phyloP scores from a whole-genome alignment of 2,113 vertebrate genomes.

The Syngnathoides biaculeatus region DNA sequence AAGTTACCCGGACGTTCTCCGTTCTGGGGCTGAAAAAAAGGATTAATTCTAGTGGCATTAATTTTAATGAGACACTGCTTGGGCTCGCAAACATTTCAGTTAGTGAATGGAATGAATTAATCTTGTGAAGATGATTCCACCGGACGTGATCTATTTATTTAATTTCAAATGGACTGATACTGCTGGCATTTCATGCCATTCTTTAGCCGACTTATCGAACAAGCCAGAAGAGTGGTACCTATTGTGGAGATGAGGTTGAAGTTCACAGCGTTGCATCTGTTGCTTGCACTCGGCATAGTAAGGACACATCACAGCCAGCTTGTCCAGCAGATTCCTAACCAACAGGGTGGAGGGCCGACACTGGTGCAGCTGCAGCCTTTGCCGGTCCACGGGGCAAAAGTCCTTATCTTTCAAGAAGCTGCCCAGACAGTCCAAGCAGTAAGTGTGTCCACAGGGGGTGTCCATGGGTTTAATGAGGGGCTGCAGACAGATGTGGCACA shows the following conservation, averaged over 20 bases:
- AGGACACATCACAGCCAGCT: conserved; percentile 81
- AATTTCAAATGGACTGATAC: too few relatives aligned
- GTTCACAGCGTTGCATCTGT: conserved; percentile 85
- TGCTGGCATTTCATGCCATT: neutral
- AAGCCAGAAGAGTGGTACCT: conserved; percentile 69
- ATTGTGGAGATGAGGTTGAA: conserved; percentile 89
- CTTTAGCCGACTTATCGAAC: neutral
- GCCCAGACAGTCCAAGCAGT: conserved; percentile 85
- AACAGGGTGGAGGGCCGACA: conserved; percentile 86
- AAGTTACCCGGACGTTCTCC: too few relatives aligned
- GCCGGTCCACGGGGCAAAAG: conserved; percentile 89
- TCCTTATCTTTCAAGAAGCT: conserved; percentile 86
- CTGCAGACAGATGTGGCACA: conserved; percentile 91
- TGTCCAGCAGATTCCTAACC: conserved; percentile 87
- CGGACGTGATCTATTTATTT: too few relatives aligned
- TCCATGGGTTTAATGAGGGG: conserved; percentile 87
- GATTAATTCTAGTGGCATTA: too few relatives aligned
- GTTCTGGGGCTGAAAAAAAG: too few relatives aligned
- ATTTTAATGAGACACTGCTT: too few relatives aligned
- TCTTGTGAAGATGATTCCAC: too few relatives aligned
- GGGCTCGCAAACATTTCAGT: too few relatives aligned
- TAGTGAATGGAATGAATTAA: too few relatives aligned
- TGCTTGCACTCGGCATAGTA: conserved; percentile 78
- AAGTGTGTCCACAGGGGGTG: conserved; percentile 88
- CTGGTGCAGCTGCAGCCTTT: conserved; percentile 79